These are phyloP conservation scores for Tridacna gigas DNA, from an alignment of 2,888 invertebrate species.

Conservation along the genomic window DNA sequence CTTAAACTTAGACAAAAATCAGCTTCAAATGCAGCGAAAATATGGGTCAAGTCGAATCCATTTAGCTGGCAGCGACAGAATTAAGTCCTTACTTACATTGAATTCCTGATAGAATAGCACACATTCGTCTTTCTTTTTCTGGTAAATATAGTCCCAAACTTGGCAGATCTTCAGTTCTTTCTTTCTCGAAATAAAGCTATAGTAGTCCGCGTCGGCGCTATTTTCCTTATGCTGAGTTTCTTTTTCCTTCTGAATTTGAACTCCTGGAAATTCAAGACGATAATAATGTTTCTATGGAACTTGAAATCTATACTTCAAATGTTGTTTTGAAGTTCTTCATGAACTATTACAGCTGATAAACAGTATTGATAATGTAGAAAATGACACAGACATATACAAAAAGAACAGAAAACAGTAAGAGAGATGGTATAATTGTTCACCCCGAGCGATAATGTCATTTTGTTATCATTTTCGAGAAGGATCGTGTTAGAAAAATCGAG, in stretches of 20 bases:
- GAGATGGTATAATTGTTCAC: too few species aligned
- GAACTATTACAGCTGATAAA: background rate
- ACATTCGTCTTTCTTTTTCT: slow-evolving; percentile 25
- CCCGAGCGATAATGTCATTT: too few species aligned
- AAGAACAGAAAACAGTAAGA: too few species aligned
- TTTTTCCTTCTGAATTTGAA: background rate
- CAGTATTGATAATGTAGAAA: background rate
- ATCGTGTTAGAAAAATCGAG: too few species aligned
- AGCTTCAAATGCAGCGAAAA: background rate
- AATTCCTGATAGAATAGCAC: slow-evolving; percentile 24
- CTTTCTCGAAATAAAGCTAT: slow-evolving; percentile 20
- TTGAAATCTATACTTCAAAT: background rate
- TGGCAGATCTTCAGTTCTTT: slow-evolving; percentile 28
- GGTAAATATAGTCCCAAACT: slow-evolving; percentile 35
- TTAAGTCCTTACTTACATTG: background rate
- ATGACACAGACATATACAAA: background rate
- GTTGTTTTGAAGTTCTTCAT: background rate
- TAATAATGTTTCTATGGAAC: background rate
- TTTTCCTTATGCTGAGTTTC: background rate
- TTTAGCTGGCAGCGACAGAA: background rate
- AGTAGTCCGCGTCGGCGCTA: slow-evolving; percentile 11
- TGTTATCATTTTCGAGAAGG: too few species aligned
- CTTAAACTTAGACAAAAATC: background rate
- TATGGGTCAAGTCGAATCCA: background rate
- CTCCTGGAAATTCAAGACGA: background rate